These are phyloP conservation scores for Anthonomus grandis DNA, from an alignment of 1,140 invertebrate genomes.

Conservation along the genomic window DNA sequence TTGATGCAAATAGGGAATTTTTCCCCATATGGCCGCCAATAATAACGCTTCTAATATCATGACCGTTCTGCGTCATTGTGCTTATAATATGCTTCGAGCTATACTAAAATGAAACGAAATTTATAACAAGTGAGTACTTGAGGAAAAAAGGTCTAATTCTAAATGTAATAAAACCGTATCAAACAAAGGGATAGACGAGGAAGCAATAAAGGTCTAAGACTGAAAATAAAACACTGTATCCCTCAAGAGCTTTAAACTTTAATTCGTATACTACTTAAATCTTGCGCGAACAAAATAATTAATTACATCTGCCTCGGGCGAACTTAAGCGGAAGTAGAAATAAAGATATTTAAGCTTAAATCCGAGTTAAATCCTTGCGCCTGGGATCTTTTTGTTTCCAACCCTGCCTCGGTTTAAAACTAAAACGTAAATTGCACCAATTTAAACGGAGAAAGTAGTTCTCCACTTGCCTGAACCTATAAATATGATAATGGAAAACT, in stretches of 20 bases:
- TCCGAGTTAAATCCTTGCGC: constrained; percentile 3
- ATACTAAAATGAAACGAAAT: too few relatives aligned
- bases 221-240: not conserved
- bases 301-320: constrained; percentile 7
- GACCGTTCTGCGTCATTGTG: constrained; percentile 58
- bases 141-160: too few relatives aligned
- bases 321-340: constrained; percentile 8
- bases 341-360: constrained; percentile 10
- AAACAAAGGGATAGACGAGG: constrained; percentile 7
- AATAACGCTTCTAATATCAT: constrained; percentile 66
- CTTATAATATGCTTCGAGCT: constrained; percentile 86
- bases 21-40: constrained; percentile 87
- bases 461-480: too few relatives aligned
- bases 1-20: constrained; percentile 78
- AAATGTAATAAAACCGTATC: too few relatives aligned
- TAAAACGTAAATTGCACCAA: constrained; percentile 5
- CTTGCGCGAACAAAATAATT: constrained; percentile 14
- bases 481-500: too few relatives aligned
- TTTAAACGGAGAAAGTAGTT: not conserved
- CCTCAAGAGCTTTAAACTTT: constrained; percentile 4
- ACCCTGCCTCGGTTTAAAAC: constrained; percentile 1
- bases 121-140: too few relatives aligned
- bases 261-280: constrained; percentile 12
- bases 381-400: constrained; percentile 6
- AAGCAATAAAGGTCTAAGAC: not conserved